These are phyloP conservation scores for Musca domestica DNA, from an alignment of 1,140 invertebrate species.

Conservation along the genomic window DNA sequence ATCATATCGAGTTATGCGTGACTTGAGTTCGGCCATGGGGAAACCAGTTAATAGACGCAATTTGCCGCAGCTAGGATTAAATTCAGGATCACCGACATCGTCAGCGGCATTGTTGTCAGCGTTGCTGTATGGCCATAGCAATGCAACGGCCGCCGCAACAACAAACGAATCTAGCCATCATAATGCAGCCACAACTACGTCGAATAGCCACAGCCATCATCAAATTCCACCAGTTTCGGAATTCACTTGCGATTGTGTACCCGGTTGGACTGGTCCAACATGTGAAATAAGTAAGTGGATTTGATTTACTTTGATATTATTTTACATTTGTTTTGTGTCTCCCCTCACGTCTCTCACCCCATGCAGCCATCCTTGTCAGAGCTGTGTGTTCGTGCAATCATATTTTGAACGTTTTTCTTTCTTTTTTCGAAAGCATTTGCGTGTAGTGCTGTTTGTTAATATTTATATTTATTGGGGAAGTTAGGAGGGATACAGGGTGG, in stretches of 20 bases:
- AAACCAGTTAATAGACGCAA: constrained; percentile 53
- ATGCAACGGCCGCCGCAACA: constrained; percentile 12
- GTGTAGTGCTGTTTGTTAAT: background rate
- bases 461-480: background rate
- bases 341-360: background rate
- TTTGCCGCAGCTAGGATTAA: constrained; percentile 39
- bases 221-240: constrained; percentile 46
- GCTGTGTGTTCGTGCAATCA: constrained; percentile 6
- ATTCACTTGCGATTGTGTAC: constrained; percentile 77
- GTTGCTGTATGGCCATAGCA: constrained; percentile 2
- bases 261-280: constrained; percentile 79
- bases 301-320: constrained; percentile 6
- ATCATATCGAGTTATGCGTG: constrained; percentile 50
- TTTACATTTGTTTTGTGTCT: background rate
- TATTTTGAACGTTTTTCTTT: constrained; percentile 2
- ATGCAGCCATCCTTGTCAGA: background rate
- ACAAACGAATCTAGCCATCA: constrained; percentile 3
- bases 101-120: constrained; percentile 20
- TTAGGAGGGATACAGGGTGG: too few species aligned
- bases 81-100: constrained; percentile 18
- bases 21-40: constrained; percentile 53
- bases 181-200: constrained; percentile 19
- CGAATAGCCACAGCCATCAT: constrained; percentile 23
- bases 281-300: constrained; percentile 68
- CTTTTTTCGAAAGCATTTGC: background rate